Evolutionary conservation across 1,140 invertebrate species (phyloP), one percentile per base, ranked within the genome.

Genomic region (Phymorhynchus buccinoides): DNA sequence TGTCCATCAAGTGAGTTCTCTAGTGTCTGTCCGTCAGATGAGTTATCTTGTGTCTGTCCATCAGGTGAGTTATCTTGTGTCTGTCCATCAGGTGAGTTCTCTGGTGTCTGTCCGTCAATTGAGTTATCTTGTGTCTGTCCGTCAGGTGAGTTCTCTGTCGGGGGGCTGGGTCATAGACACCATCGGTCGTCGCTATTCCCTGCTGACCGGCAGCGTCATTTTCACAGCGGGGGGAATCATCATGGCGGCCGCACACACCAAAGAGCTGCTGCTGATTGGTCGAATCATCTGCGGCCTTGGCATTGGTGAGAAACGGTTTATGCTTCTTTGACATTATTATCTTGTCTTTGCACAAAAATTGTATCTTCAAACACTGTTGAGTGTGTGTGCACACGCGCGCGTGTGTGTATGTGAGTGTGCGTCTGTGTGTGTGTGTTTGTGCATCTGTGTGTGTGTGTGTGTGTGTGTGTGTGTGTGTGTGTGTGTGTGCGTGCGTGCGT

Each of bases 231-330:
- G 89, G 16, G 86, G 89, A 4, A 30, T 90, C 22, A 18, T 89
- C 35, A 87, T 89, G 86, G 89, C 83, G 1, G 73, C 68, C 3
- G 86, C 89, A 3, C 78, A 66, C 6, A 48, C 78, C 73, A 85
- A 87, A 44, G 87, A 88, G 35, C 16, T 88, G 52, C 52, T 90
- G 44, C 79, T 90, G 56, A 44, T 87, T 3, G 89, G 89, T 3
- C 71, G 89, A 9, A 48, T 89, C 42, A 68, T 89, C 27, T 84
- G 89, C 75, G 89, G 89, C 27, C 71, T 88, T 12, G 89, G 89
- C 35, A 85, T 90, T 42, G 89, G 89, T 89, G 86, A 84, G 73
- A 9, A 18, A 12, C 56, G 12, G 22, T 52, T 52, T 52, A 52
- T 52, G n/a, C n/a, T n/a, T n/a, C n/a, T n/a, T n/a, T n/a, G n/a